Conservation (phyloP, 2,797 vertebrate species). For the Halcyon badia region DNA sequence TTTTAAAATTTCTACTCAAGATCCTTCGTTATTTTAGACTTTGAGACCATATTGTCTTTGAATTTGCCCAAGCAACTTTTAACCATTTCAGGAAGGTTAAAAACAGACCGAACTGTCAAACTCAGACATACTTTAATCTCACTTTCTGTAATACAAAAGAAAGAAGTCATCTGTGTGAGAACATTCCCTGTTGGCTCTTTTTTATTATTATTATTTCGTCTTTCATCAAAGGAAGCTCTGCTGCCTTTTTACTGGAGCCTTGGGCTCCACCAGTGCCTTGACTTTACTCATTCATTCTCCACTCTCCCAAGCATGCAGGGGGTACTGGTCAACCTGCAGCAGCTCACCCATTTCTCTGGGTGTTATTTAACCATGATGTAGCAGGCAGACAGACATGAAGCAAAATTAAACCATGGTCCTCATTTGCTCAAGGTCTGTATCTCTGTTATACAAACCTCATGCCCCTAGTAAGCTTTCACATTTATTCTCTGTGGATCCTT, state of each 20-base stretch:
- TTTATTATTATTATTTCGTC: neutral
- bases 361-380: neutral
- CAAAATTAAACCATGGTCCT: neutral
- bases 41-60: neutral
- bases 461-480: neutral
- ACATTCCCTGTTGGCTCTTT: neutral
- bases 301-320: rapidly evolving
- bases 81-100: neutral
- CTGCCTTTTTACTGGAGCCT: neutral
- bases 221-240: neutral
- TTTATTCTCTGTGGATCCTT: neutral
- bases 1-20: neutral
- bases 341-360: neutral
- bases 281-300: neutral
- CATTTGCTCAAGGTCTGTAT: neutral
- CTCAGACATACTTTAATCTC: neutral
- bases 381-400: neutral
- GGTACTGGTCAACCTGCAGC: neutral
- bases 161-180: neutral
- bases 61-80: neutral
- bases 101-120: neutral
- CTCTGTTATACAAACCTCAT: neutral
- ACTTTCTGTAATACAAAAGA: neutral
- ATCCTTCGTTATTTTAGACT: neutral
- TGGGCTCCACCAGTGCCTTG: neutral